phyloP scores from a whole-genome alignment of 2,797 vertebrate genomes.

The Tamandua tetradactyla region DNA sequence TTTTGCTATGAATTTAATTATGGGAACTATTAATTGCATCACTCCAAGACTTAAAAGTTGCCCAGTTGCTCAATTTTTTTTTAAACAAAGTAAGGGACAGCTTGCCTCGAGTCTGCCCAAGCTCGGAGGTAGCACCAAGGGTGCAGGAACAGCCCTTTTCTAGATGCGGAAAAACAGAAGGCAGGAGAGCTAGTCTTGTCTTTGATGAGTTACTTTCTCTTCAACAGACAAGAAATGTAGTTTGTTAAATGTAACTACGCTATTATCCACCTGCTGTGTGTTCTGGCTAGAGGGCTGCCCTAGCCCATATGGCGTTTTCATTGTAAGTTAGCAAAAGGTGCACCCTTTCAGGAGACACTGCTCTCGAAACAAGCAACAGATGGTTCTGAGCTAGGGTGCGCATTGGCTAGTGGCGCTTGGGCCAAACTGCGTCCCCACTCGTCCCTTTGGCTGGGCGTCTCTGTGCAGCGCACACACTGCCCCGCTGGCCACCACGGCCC shows the following conservation, averaged over 20 bases:
- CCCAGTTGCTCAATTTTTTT: background rate
- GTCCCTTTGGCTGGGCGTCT: background rate
- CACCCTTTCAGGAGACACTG: background rate
- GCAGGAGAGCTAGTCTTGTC: background rate
- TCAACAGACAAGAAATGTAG: background rate
- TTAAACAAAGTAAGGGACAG: background rate
- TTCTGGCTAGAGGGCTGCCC: background rate
- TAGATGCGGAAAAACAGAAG: background rate
- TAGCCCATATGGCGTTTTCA: background rate
- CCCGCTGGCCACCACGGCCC: background rate
- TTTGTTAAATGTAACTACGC: background rate
- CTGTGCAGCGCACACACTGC: background rate
- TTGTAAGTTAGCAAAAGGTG: background rate
- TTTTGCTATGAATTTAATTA: slow-evolving; percentile 60
- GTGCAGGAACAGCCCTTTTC: background rate
- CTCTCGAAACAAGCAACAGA: background rate
- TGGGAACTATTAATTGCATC: background rate
- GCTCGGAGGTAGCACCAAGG: background rate
- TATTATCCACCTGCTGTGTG: background rate
- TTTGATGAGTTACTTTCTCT: background rate
- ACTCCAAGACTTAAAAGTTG: slow-evolving; percentile 12
- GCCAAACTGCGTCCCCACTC: too few species aligned
- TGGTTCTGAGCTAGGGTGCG: background rate
- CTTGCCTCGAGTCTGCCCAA: background rate
- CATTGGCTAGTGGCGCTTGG: background rate